These are phyloP conservation scores for Lagodon rhomboides DNA, from an alignment of 2,797 vertebrate genomes.

Conservation along the genomic window DNA sequence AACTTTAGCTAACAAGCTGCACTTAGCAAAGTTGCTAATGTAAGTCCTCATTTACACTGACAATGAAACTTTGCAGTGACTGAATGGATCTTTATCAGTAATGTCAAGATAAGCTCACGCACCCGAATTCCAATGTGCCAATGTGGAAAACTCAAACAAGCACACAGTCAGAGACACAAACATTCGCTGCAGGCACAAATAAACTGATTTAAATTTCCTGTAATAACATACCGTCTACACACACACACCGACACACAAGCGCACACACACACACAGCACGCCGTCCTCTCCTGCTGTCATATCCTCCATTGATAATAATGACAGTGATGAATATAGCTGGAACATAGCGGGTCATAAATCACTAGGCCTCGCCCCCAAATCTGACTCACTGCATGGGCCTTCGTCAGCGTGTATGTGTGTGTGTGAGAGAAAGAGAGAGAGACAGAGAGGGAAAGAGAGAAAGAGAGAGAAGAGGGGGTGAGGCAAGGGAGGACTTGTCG, in stretches of 20 bases:
- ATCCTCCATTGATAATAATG: slow-evolving; percentile 81
- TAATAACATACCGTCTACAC: slow-evolving; percentile 51
- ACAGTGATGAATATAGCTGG: slow-evolving; percentile 81
- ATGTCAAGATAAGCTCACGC: background rate
- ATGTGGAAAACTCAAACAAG: slow-evolving; percentile 17
- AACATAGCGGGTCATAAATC: slow-evolving; percentile 79
- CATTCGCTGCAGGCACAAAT: slow-evolving; percentile 24
- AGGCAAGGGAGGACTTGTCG: slow-evolving; percentile 48
- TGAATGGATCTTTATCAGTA: slow-evolving; percentile 12
- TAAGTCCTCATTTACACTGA: background rate
- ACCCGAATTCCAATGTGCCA: slow-evolving; percentile 9
- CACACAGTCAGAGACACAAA: slow-evolving; percentile 15
- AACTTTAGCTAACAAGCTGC: slow-evolving; percentile 15
- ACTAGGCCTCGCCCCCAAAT: slow-evolving; percentile 66
- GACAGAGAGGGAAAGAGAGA: background rate
- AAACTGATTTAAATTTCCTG: slow-evolving; percentile 53
- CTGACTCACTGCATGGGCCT: slow-evolving; percentile 60
- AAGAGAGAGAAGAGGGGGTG: background rate
- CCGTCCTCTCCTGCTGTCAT: slow-evolving; percentile 71
- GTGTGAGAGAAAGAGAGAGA: slow-evolving; percentile 18
- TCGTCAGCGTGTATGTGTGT: slow-evolving; percentile 28
- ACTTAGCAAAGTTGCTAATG: slow-evolving; percentile 22
- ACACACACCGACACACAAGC: background rate
- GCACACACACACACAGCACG: slow-evolving; percentile 53
- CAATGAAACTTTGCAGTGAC: background rate